These are phyloP conservation scores for Anas bahamensis DNA, from an alignment of 2,797 vertebrate genomes.

Conservation along the genomic window DNA sequence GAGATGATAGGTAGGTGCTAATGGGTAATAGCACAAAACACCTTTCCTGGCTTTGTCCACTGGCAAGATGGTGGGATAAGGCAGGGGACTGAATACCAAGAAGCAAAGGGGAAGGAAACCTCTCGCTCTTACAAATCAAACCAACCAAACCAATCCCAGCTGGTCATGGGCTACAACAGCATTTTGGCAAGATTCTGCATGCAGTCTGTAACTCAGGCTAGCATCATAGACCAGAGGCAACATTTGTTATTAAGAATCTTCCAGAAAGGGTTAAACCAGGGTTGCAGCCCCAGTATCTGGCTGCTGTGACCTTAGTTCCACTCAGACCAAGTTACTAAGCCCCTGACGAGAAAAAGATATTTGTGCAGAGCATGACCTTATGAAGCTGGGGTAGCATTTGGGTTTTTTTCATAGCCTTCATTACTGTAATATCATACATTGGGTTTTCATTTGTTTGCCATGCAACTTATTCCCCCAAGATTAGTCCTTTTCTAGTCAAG, in stretches of 20 bases:
- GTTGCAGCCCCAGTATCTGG: not conserved
- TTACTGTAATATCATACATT: constrained; percentile 35
- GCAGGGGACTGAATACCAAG: not conserved
- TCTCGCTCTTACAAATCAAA: not conserved
- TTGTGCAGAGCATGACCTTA: constrained; percentile 12
- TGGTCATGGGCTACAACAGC: constrained; percentile 1
- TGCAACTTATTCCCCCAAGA: constrained; percentile 59
- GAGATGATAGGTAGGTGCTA: not conserved
- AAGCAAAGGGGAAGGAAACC: not conserved
- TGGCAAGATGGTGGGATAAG: not conserved
- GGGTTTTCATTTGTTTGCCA: constrained; percentile 58
- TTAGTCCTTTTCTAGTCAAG: constrained; percentile 74
- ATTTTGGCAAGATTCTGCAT: not conserved
- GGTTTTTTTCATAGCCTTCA: constrained; percentile 28
- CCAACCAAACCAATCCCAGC: not conserved
- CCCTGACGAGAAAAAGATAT: not conserved
- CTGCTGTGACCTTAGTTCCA: constrained; percentile 20
- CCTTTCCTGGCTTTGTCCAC: not conserved
- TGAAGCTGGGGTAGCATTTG: constrained; percentile 1
- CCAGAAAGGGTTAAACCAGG: not conserved
- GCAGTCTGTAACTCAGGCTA: not conserved
- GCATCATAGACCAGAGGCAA: not conserved
- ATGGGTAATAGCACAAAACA: not conserved
- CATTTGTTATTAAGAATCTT: constrained; percentile 4
- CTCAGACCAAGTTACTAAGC: not conserved